Evolutionary conservation across 1,140 invertebrate species (phyloP).

Genomic region (Papilio glaucus): DNA sequence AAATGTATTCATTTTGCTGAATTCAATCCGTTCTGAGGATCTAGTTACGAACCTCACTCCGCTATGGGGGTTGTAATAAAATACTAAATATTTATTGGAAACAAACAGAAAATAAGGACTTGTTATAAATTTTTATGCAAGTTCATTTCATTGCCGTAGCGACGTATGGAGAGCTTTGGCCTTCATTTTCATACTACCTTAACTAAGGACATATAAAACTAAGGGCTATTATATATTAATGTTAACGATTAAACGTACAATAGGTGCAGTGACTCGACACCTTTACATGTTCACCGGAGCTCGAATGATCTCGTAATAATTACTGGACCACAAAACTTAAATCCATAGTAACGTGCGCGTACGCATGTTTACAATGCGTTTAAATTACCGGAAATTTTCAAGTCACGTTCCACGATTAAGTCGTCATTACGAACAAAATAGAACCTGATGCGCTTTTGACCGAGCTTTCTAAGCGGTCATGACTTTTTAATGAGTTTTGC

Average conservation of each 20-base stretch:
- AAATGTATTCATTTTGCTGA: too few species aligned
- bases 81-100: background rate
- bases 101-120: background rate
- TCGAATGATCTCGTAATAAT: slow-evolving; percentile 31
- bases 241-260: slow-evolving; percentile 1
- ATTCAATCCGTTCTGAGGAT: too few species aligned
- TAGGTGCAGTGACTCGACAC: slow-evolving; percentile 19
- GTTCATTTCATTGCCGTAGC: background rate
- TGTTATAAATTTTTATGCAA: background rate
- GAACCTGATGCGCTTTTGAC: slow-evolving; percentile 32
- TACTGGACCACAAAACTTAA: slow-evolving; percentile 34
- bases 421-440: slow-evolving; percentile 31
- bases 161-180: background rate
- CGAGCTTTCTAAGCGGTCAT: slow-evolving; percentile 30
- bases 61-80: too few species aligned
- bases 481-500: slow-evolving; percentile 26
- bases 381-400: slow-evolving; percentile 35
- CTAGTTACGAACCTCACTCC: too few species aligned
- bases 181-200: background rate
- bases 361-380: slow-evolving; percentile 38
- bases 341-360: slow-evolving; percentile 3
- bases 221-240: slow-evolving; percentile 6
- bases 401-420: slow-evolving; percentile 37
- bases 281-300: background rate
- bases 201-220: background rate